Evolutionary conservation across 2,797 vertebrate genomes (phyloP).

Genomic region (Coregonus suidteri): DNA sequence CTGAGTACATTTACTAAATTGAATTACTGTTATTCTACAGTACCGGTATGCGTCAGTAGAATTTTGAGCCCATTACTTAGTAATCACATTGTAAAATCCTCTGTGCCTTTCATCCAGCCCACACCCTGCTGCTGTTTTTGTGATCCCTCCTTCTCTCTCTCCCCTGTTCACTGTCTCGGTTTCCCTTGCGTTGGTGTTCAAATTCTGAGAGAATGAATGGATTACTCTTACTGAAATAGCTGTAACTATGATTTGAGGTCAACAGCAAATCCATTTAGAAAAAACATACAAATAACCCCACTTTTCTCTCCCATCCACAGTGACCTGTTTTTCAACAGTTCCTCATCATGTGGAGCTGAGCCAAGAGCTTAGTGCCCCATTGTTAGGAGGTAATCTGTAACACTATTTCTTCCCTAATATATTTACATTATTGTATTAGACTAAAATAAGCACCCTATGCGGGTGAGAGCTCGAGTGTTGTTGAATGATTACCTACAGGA

Average conservation of each 20-base stretch:
- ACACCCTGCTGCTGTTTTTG: conserved; percentile 61
- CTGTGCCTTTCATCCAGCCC: conserved; percentile 73
- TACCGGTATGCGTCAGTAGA: conserved; percentile 54
- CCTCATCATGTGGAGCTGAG: conserved; percentile 54
- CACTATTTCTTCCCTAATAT: conserved; percentile 55
- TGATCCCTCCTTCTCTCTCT: conserved; percentile 64
- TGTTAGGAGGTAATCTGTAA: conserved; percentile 64
- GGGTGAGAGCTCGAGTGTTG: conserved; percentile 32
- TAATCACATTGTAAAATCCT: conserved; percentile 79
- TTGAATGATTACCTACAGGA: conserved; percentile 38
- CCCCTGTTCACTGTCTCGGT: conserved; percentile 56
- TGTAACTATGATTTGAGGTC: conserved; percentile 78
- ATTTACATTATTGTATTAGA: conserved; percentile 59
- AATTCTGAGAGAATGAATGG: conserved; percentile 71
- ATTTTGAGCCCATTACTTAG: conserved; percentile 66
- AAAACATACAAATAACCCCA: conserved; percentile 62
- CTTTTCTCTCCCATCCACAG: conserved; percentile 62
- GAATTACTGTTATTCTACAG: conserved; percentile 63
- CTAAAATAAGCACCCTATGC: conserved; percentile 51
- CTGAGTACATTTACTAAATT: conserved; percentile 50
- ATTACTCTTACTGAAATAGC: conserved; percentile 77
- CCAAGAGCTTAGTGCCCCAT: conserved; percentile 58
- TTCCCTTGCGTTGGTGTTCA: conserved; percentile 66
- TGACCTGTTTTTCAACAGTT: conserved; percentile 60
- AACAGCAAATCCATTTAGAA: conserved; percentile 74